Percentiles rank a stretch among this genome's conserved stretches.
These are phyloP conservation scores for Zelleria hepariella DNA, from an alignment of 2,888 invertebrate genomes.

Conservation along the genomic window DNA sequence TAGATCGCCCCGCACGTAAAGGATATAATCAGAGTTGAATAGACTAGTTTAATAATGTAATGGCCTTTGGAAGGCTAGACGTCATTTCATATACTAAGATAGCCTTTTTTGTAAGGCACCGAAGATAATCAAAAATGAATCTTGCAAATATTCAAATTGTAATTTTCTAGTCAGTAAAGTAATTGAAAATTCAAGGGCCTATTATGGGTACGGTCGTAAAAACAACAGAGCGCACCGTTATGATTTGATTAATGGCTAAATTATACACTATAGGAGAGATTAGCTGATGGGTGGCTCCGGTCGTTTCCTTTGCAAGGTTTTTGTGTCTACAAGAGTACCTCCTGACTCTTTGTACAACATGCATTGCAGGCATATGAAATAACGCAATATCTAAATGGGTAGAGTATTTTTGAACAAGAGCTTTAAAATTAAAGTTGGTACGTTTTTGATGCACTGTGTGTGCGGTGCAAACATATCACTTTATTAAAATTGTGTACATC, in stretches of 20 bases:
- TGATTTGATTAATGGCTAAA: conserved; percentile 13
- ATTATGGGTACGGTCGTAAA: conserved; percentile 5
- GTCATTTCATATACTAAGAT: not conserved
- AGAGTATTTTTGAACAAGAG: no score
- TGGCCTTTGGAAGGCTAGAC: not conserved
- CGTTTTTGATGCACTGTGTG: no score
- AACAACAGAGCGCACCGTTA: conserved; percentile 11
- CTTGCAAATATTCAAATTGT: conserved; percentile 2
- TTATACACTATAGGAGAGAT: conserved; percentile 2
- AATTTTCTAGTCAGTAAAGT: conserved; percentile 1
- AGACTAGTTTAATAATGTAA: not conserved
- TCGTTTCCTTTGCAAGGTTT: not conserved
- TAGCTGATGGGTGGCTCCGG: not conserved
- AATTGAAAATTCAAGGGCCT: conserved; percentile 7
- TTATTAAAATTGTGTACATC: no score
- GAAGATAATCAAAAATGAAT: not conserved
- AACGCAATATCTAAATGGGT: no score
- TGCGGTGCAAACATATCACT: no score
- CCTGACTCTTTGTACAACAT: not conserved
- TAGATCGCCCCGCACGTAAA: no score
- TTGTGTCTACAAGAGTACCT: not conserved
- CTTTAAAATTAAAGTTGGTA: no score
- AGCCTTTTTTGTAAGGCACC: not conserved
- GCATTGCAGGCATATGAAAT: no score
- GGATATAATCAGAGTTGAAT: not conserved